Percentiles rank a stretch among this genome's conserved stretches.
phyloP scores from a whole-genome alignment of 2,797 vertebrate species.

The Lutjanus argentimaculatus region DNA sequence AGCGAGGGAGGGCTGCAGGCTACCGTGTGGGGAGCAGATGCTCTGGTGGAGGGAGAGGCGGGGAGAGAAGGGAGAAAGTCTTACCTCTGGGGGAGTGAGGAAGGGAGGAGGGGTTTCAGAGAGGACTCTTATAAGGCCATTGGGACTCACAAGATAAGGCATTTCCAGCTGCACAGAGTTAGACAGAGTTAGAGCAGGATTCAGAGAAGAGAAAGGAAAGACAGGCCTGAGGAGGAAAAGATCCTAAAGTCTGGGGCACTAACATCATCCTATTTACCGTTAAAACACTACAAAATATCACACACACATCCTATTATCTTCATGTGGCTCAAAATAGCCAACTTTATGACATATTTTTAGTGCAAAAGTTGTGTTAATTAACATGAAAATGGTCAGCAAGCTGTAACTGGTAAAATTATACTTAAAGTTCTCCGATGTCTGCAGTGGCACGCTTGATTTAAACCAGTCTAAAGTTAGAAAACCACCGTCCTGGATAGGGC shows the following conservation, averaged over 20 bases:
- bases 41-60: constrained; percentile 26
- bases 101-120: constrained; percentile 80
- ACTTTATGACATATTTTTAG: not conserved
- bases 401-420: not conserved
- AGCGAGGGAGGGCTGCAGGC: constrained; percentile 70
- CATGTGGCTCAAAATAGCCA: not conserved
- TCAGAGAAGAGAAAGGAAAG: constrained; percentile 42
- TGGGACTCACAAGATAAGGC: constrained; percentile 83
- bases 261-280: not conserved
- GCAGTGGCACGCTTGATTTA: not conserved
- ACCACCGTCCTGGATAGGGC: no score
- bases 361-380: constrained; percentile 8
- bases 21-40: constrained; percentile 62
- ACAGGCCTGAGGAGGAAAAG: constrained; percentile 38
- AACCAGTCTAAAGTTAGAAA: not conserved
- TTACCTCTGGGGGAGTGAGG: constrained; percentile 83
- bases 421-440: not conserved
- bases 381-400: not conserved
- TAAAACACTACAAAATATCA: not conserved
- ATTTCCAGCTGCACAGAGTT: constrained; percentile 84
- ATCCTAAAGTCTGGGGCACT: not conserved
- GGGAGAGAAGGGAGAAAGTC: constrained; percentile 50
- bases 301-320: not conserved
- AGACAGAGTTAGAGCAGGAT: constrained; percentile 69
- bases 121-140: constrained; percentile 77